Evolutionary conservation across 2,888 invertebrate genomes (phyloP).

Genomic region (Xestia rhomboidea): DNA sequence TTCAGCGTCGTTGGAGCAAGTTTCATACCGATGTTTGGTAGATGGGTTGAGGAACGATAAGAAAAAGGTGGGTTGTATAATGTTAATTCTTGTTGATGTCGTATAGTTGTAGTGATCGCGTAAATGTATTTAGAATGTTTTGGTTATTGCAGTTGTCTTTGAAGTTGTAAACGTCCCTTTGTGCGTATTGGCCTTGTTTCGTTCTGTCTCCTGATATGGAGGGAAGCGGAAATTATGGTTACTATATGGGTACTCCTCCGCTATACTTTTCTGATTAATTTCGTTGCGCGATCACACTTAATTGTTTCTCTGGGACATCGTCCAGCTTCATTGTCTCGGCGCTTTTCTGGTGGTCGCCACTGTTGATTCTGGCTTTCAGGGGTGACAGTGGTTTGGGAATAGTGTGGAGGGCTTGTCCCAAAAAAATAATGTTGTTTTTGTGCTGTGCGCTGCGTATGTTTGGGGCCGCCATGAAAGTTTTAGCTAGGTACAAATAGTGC

Average conservation of each 20-base stretch:
- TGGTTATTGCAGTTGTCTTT: background rate
- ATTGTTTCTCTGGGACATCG: too few species aligned
- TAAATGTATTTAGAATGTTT: background rate
- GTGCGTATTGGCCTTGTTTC: too few species aligned
- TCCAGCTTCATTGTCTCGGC: too few species aligned
- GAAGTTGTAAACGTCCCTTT: background rate
- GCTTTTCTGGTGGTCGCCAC: too few species aligned
- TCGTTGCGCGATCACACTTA: too few species aligned
- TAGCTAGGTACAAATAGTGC: background rate
- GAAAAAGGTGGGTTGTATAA: slow-evolving; percentile 75
- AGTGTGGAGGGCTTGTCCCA: too few species aligned
- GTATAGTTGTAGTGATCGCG: background rate
- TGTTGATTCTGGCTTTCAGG: too few species aligned
- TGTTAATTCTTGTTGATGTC: background rate
- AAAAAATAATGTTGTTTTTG: background rate
- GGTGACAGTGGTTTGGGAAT: too few species aligned
- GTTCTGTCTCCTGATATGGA: too few species aligned
- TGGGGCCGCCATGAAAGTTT: background rate
- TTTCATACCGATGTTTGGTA: slow-evolving; percentile 79
- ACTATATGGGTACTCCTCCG: too few species aligned
- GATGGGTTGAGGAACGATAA: slow-evolving; percentile 77
- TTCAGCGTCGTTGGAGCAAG: slow-evolving; percentile 82
- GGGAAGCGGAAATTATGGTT: too few species aligned
- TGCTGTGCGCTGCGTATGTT: background rate
- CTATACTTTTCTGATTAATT: too few species aligned